Evolutionary conservation across 2,888 invertebrate species (phyloP), one percentile per base, ranked within the genome.

Genomic region (Polylopha cassiicola): DNA sequence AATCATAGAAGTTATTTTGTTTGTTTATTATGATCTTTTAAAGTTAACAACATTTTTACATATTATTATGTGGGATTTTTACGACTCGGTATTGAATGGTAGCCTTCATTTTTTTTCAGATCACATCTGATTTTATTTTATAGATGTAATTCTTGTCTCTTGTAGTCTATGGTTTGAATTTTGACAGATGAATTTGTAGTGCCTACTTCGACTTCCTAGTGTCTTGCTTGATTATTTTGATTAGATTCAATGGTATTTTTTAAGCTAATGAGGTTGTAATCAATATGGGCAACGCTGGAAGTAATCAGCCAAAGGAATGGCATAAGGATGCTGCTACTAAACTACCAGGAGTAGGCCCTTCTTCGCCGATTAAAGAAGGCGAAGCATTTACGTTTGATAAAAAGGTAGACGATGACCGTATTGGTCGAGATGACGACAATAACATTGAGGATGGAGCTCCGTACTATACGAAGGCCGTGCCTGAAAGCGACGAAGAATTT

Each of bases 331-430:
- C 89, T 10, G 59, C 68, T 23, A 51, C 65, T 9, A 84, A 82
- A 51, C 63, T 68, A 24, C 70, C 68, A 24, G 85, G 82, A 46
- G 63, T 65, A 3, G 78, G 74, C 2, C 81, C 84, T 2, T 80
- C 84, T 8, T 85, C 85, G 1, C 85, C 85, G 33, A 61, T 60
- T 3, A 86, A 86, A 46, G 93, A 93, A 64, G 93, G 92, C 38
- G 94, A 94, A 69, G 94, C 94, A 29, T 95, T 95, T 84, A 89
- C 90, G 37, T 95, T 95, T 81, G 94, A 95, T 71, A 94, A 94
- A 74, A 92, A 91, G 75, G 82, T 89, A 30, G 90, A 90, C 57
- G 89, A 89, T 60, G 91, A 90, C 67, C 85, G 90, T 58, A 91
- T 90, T 52, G 91, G 91, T 48, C 64, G 79, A 45, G 79, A 82